These are phyloP conservation scores for Butastur rufipennis DNA, from an alignment of 2,113 vertebrate genomes.

Conservation along the genomic window DNA sequence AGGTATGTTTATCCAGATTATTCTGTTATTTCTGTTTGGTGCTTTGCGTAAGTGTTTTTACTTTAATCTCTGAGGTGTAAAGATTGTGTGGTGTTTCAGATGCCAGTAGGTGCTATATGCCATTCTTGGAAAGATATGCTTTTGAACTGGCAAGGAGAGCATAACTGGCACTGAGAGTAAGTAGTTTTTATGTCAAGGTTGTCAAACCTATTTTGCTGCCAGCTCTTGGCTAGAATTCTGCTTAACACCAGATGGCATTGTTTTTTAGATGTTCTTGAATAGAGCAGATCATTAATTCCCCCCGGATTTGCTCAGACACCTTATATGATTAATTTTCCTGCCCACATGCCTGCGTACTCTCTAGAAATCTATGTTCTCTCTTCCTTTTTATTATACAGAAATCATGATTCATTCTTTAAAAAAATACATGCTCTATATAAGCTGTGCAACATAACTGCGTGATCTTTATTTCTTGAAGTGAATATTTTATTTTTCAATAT, in stretches of 20 bases:
- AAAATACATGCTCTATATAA: neutral
- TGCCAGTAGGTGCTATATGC: neutral
- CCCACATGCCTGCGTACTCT: neutral
- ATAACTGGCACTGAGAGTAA: conserved; percentile 36
- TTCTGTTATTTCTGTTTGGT: neutral
- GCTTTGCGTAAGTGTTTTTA: neutral
- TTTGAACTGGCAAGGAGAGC: conserved; percentile 36
- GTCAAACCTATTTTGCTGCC: conserved; percentile 29
- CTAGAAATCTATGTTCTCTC: neutral
- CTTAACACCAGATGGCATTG: conserved; percentile 62
- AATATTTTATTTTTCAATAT: neutral
- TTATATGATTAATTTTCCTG: conserved; percentile 3
- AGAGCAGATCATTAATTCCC: conserved; percentile 31
- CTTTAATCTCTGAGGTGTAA: neutral
- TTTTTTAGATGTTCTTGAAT: conserved; percentile 54
- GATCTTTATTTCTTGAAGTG: neutral
- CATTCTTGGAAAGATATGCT: conserved; percentile 20
- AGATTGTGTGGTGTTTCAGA: neutral
- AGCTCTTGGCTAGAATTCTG: conserved; percentile 49
- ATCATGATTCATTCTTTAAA: neutral
- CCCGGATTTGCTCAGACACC: neutral
- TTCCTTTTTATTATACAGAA: neutral
- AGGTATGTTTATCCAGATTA: neutral
- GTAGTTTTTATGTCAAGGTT: conserved; percentile 57
- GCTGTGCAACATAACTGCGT: neutral